phyloP scores from a whole-genome alignment of 2,888 invertebrate species.

The Abrostola triplasia region DNA sequence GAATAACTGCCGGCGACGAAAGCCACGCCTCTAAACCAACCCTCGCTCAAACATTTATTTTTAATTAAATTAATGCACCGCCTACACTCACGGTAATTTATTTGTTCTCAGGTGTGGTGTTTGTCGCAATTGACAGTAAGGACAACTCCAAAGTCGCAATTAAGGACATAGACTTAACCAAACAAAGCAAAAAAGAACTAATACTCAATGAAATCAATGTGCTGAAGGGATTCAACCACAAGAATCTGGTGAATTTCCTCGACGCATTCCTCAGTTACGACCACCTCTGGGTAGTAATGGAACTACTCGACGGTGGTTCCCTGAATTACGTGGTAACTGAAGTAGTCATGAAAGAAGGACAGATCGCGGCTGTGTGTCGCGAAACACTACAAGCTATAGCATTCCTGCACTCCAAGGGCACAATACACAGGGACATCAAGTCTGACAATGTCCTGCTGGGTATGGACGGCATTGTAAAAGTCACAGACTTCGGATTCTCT shows the following conservation, averaged over 20 bases:
- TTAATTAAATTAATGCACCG: slow-evolving; percentile 39
- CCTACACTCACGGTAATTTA: background rate
- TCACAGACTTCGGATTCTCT: slow-evolving; percentile 99
- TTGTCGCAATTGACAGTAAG: slow-evolving; percentile 94
- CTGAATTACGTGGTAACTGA: slow-evolving; percentile 99
- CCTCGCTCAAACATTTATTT: slow-evolving; percentile 27
- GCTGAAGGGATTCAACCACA: slow-evolving; percentile 96
- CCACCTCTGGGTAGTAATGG: slow-evolving; percentile 99
- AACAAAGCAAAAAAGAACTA: slow-evolving; percentile 98
- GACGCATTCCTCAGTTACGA: slow-evolving; percentile 97
- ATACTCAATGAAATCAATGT: slow-evolving; percentile 98
- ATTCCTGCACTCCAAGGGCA: slow-evolving; percentile 96
- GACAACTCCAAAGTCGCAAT: slow-evolving; percentile 95
- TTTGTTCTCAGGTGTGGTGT: slow-evolving; percentile 92
- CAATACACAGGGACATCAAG: slow-evolving; percentile 98
- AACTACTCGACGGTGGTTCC: slow-evolving; percentile 97
- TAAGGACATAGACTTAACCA: slow-evolving; percentile 98
- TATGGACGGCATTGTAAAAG: slow-evolving; percentile 97
- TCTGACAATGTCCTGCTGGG: slow-evolving; percentile 98
- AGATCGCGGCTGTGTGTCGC: slow-evolving; percentile 97
- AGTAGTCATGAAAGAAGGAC: slow-evolving; percentile 98
- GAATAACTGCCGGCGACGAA: background rate
- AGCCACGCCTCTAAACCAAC: slow-evolving; percentile 32
- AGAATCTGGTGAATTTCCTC: slow-evolving; percentile 98
- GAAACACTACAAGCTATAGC: slow-evolving; percentile 95